phyloP scores from a whole-genome alignment of 2,797 vertebrate genomes.

The Ctenosaura bakeri region DNA sequence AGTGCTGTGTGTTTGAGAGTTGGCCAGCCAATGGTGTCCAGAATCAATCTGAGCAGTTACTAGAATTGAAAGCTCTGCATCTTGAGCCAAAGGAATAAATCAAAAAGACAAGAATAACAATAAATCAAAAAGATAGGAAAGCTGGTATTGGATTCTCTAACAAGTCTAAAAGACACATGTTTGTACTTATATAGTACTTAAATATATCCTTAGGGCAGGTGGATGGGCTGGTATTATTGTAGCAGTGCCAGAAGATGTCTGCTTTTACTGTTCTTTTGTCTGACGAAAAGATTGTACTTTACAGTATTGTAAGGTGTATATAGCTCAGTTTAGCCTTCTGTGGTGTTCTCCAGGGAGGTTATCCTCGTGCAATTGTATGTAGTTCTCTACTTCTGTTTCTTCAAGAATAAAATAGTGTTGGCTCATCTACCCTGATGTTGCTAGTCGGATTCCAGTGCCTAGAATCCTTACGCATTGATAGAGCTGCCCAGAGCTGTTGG shows the following conservation, averaged over 20 bases:
- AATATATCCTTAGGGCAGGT: not conserved
- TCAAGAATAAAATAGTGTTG: not conserved
- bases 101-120: not conserved
- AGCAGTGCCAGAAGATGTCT: not conserved
- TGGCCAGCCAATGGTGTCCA: not conserved
- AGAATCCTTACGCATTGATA: not conserved
- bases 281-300: not conserved
- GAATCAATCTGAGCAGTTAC: not conserved
- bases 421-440: not conserved
- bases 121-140: not conserved
- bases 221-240: not conserved
- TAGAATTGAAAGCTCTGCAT: not conserved
- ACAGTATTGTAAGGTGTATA: not conserved
- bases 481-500: not conserved
- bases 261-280: not conserved
- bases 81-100: not conserved
- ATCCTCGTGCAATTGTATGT: not conserved
- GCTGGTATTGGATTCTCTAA: not conserved
- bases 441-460: not conserved
- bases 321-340: not conserved
- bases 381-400: not conserved
- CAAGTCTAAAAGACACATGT: not conserved
- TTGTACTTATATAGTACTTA: not conserved
- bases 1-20: rapidly evolving
- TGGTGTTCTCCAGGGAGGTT: rapidly evolving